Evolutionary conservation across 35 echinoderm and acorn worm species (phyloP).

Genomic region (Eucidaris tribuloides): DNA sequence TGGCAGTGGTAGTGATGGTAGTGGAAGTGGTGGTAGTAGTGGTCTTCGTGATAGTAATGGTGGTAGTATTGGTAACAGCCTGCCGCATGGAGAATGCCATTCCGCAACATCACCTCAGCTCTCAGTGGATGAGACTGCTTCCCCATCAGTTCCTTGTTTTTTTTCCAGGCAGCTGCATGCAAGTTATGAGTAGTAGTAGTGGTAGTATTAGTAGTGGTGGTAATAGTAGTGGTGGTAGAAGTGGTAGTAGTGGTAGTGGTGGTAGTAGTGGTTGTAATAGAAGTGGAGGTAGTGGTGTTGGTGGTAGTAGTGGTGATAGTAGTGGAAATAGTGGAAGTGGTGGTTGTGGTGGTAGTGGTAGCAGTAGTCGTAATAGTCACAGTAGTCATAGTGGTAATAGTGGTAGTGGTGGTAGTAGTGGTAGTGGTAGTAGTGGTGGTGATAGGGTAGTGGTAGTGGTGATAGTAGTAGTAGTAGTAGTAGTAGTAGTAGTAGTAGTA

Average conservation of each 20-base stretch:
- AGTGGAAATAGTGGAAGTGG: not conserved
- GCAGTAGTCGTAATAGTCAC: not conserved
- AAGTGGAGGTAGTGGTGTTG: not conserved
- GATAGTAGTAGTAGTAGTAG: too few relatives aligned
- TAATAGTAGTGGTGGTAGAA: not conserved
- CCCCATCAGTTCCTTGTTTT: constrained; percentile 94
- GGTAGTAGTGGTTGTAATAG: not conserved
- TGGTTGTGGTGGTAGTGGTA: not conserved
- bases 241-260: not conserved
- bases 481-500: too few relatives aligned
- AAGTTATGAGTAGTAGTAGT: too few relatives aligned
- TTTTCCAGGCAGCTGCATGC: constrained; percentile 70
- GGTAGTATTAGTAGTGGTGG: too few relatives aligned
- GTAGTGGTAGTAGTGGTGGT: not conserved
- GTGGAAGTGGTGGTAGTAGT: not conserved
- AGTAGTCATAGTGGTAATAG: not conserved
- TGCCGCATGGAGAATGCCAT: not conserved
- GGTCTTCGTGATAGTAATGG: not conserved
- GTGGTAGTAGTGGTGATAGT: not conserved
- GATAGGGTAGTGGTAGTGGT: not conserved
- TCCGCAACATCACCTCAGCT: constrained; percentile 14
- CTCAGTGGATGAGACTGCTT: constrained; percentile 69
- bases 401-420: not conserved
- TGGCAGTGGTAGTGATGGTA: not conserved
- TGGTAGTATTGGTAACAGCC: not conserved